A percentile compares a stretch with the other conserved stretches of the same genome.
Evolutionary conservation across 2,888 invertebrate genomes (phyloP).

Genomic region (Drosophila limbata): DNA sequence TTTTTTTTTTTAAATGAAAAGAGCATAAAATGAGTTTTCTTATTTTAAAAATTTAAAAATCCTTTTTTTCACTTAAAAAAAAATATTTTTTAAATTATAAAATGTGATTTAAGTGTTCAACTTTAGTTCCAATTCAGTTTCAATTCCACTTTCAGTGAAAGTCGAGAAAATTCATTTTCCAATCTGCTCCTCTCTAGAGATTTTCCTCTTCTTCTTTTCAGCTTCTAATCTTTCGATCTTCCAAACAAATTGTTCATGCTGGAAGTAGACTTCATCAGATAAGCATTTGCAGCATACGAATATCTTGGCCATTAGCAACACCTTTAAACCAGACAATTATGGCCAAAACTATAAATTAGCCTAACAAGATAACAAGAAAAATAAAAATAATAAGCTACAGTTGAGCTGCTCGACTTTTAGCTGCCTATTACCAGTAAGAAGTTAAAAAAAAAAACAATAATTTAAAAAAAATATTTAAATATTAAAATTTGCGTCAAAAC

Average conservation of each 20-base stretch:
- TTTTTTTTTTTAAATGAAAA: too few relatives aligned
- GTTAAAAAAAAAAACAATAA: too few relatives aligned
- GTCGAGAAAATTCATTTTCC: constrained; percentile 28
- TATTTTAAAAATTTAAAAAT: too few relatives aligned
- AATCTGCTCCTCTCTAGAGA: background rate
- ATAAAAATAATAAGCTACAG: background rate
- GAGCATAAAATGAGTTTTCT: too few relatives aligned
- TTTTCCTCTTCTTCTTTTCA: background rate
- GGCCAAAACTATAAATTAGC: constrained; percentile 54
- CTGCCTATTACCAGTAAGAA: background rate
- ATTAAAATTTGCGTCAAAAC: too few relatives aligned
- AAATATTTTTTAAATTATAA: too few relatives aligned
- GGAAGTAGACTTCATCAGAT: constrained; percentile 51
- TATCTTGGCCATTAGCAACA: constrained; percentile 64
- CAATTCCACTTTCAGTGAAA: constrained; percentile 6
- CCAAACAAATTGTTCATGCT: constrained; percentile 45
- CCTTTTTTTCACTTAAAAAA: too few relatives aligned
- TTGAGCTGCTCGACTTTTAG: background rate
- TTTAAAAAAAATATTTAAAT: too few relatives aligned
- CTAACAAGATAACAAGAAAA: constrained; percentile 18
- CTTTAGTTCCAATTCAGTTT: background rate
- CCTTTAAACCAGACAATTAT: constrained; percentile 63
- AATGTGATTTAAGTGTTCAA: constrained; percentile 45
- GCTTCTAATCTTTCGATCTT: background rate
- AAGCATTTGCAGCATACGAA: constrained; percentile 15